Conservation (phyloP, 2,888 invertebrate genomes). For the Sipha maydis region DNA sequence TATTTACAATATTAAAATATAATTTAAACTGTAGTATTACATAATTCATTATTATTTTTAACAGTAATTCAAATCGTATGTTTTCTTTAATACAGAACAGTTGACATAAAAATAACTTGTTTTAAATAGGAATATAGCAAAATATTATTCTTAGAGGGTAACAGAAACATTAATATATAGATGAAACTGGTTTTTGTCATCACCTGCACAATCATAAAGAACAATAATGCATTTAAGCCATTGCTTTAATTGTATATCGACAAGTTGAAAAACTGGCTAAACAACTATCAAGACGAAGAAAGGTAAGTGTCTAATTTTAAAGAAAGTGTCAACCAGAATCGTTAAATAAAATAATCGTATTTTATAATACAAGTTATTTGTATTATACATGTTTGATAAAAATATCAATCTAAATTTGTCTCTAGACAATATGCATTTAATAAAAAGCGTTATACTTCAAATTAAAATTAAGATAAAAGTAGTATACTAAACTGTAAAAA, state of each 20-base stretch:
- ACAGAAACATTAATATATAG: constrained; percentile 8
- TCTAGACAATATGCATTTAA: background rate
- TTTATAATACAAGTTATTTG: background rate
- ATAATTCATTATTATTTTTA: constrained; percentile 1
- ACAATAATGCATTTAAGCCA: constrained; percentile 57
- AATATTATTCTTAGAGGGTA: constrained; percentile 31
- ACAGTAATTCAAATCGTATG: constrained; percentile 24
- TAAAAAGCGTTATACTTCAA: background rate
- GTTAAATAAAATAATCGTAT: background rate
- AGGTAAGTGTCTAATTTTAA: constrained; percentile 39
- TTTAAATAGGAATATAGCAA: constrained; percentile 39
- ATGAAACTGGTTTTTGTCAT: constrained; percentile 48
- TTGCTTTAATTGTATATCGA: constrained; percentile 32
- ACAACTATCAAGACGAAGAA: constrained; percentile 33
- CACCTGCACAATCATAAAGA: constrained; percentile 34
- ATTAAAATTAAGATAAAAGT: background rate
- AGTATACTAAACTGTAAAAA: too few relatives aligned
- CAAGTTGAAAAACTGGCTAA: constrained; percentile 51
- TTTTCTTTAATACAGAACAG: background rate
- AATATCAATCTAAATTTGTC: background rate
- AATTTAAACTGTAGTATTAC: background rate
- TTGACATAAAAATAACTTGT: constrained; percentile 36
- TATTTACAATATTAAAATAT: background rate
- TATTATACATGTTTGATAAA: background rate
- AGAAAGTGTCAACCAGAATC: constrained; percentile 31